Base-by-base conservation (phyloP, 2,113 vertebrate species). In the Microcebus murinus region DNA sequence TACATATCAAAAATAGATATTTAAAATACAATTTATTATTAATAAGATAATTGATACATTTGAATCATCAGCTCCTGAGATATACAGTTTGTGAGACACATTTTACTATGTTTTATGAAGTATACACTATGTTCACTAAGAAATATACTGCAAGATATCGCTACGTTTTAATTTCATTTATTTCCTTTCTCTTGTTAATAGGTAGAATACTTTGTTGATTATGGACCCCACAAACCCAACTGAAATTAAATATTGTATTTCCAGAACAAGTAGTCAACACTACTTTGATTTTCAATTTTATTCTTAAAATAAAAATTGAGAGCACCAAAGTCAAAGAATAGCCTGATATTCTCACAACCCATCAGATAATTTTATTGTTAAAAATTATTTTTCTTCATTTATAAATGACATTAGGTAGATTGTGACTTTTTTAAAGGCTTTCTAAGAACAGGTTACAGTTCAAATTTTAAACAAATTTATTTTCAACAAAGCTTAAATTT, bases 401-500 rank as follows among this genome's bases (percentile, higher is more conserved):
- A 70, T 13, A 97, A 85, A 80, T 65, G 36, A 55, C 20, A 76
- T 48, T 70, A 74, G 45, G 25, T 52, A 55, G 27, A 27, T 82
- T 39, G 14, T 57, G 45, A 76, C 57, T 92, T 87, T 91, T 88
- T 87, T 77, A 90, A 93, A 48, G 74, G 8, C 1, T 8, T 96
- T 89, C 61, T 77, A 68, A 81, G 39, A 93, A 83, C 63, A 85
- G 57, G 50, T 81, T 45, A 65, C 21, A 83, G n/a, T 29, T 91
- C 39, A 59, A 73, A 86, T 82, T 96, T 92, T 50, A 91, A 94
- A 85, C 55, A n/a, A 48, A 27, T 34, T 82, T 97, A 55, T 95
- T 95, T 89, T 71, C 71, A 71, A 93, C 57, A 73, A 91, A 96
- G 52, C 76, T 90, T 63, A 67, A 84, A 77, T 73, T 80, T 96